Percentiles rank a stretch among this genome's conserved stretches.
phyloP scores from a whole-genome alignment of 2,113 vertebrate genomes.

The Amblyornis subalaris region DNA sequence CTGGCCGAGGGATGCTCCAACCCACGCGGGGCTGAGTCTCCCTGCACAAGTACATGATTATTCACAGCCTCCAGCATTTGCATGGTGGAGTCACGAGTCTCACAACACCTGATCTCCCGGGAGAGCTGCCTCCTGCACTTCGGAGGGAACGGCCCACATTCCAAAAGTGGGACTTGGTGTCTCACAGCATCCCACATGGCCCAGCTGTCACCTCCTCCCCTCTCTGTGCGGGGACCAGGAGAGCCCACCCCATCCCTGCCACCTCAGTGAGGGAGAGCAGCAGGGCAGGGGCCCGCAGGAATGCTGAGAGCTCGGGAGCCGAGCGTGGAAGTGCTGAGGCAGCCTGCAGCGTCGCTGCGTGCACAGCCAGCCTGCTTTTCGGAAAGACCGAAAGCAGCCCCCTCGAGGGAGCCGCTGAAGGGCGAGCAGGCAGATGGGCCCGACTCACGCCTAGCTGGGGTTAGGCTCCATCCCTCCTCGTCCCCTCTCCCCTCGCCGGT shows the following conservation, averaged over 20 bases:
- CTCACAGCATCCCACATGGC: conserved; percentile 50
- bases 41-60: conserved; percentile 49
- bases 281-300: background rate
- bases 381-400: background rate
- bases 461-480: background rate
- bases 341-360: background rate
- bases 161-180: conserved; percentile 39
- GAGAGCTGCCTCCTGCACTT: conserved; percentile 53
- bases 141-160: conserved; percentile 48
- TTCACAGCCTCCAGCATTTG: conserved; percentile 52
- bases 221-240: background rate
- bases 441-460: background rate
- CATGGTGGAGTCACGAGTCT: conserved; percentile 58
- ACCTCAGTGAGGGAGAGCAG: background rate
- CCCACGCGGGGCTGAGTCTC: conserved; percentile 39
- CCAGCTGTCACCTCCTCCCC: conserved; percentile 46
- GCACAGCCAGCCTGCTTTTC: background rate
- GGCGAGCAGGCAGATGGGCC: conserved; percentile 9
- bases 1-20: conserved; percentile 23
- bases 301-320: background rate
- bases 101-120: conserved; percentile 56
- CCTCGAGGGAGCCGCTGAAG: background rate
- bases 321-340: background rate
- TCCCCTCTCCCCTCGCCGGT: background rate
- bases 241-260: background rate